Conservation (phyloP, 2,888 invertebrate species). For the Syrphus vitripennis region DNA sequence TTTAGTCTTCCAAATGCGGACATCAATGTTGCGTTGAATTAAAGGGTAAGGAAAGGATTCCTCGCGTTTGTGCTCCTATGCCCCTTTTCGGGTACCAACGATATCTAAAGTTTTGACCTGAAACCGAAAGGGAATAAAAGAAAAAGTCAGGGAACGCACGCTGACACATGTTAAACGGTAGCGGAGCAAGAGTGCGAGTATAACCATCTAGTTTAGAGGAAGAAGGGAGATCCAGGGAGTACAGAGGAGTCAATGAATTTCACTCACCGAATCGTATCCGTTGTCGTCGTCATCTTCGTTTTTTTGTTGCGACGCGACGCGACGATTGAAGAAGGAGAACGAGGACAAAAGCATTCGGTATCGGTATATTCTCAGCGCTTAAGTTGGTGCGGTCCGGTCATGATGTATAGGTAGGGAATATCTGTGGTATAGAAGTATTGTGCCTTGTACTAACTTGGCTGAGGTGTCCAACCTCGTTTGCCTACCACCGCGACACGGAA, state of each 20-base stretch:
- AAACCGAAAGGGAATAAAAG: constrained; percentile 54
- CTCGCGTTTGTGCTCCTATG: neutral
- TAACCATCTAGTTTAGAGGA: neutral
- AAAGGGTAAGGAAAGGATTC: constrained; percentile 64
- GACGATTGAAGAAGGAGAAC: constrained; percentile 20
- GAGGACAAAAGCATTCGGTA: constrained; percentile 56
- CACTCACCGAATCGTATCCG: constrained; percentile 23
- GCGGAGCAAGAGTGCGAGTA: constrained; percentile 64
- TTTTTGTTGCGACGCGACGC: constrained; percentile 20
- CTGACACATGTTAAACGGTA: constrained; percentile 73
- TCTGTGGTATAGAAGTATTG: neutral
- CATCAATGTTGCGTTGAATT: constrained; percentile 47
- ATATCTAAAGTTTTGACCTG: constrained; percentile 37
- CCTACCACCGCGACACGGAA: constrained; percentile 48
- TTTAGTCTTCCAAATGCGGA: constrained; percentile 60
- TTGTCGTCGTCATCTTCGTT: constrained; percentile 25
- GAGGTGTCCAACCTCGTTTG: constrained; percentile 65
- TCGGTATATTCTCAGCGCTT: neutral
- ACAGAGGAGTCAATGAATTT: constrained; percentile 21
- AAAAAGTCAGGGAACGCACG: constrained; percentile 64
- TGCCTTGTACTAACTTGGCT: constrained; percentile 17
- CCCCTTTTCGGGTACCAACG: neutral
- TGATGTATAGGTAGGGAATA: constrained; percentile 17
- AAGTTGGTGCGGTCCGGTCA: constrained; percentile 16
- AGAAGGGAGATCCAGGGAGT: constrained; percentile 5